Percentiles rank a stretch among this genome's conserved stretches.
Conservation (phyloP, 2,113 vertebrate genomes). For the Heterotilapia buettikoferi region DNA sequence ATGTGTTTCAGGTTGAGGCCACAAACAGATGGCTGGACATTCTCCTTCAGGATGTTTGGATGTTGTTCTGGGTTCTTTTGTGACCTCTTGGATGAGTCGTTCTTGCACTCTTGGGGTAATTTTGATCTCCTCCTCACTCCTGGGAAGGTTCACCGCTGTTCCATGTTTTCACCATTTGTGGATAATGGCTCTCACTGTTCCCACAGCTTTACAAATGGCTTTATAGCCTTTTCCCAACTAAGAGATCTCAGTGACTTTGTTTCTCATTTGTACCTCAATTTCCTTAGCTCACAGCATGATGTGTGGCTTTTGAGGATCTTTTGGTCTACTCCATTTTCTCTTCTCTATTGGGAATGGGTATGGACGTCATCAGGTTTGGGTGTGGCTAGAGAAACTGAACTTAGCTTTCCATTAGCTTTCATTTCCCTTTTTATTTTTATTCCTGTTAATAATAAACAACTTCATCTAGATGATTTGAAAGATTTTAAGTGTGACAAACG, state of each 20-base stretch:
- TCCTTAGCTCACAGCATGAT: background rate
- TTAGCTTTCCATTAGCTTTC: background rate
- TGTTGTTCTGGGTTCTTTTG: background rate
- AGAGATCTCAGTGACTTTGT: background rate
- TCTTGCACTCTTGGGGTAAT: background rate
- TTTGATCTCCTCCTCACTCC: background rate
- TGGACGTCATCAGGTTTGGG: background rate
- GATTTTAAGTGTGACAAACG: background rate
- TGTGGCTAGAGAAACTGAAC: background rate
- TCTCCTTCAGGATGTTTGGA: background rate
- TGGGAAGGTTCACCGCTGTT: background rate
- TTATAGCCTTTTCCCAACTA: background rate
- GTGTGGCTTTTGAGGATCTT: background rate
- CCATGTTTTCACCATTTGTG: fast-evolving
- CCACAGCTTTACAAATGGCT: background rate
- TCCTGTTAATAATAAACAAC: background rate
- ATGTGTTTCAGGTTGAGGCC: background rate
- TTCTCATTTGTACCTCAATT: background rate
- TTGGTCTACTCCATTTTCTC: background rate
- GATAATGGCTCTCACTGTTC: background rate
- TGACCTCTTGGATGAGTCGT: background rate
- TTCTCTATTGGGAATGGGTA: background rate
- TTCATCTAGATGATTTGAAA: background rate
- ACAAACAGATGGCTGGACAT: background rate
- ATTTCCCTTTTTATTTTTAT: background rate